These are phyloP conservation scores for Brenthis ino DNA, from an alignment of 2,888 invertebrate species.

Conservation along the genomic window DNA sequence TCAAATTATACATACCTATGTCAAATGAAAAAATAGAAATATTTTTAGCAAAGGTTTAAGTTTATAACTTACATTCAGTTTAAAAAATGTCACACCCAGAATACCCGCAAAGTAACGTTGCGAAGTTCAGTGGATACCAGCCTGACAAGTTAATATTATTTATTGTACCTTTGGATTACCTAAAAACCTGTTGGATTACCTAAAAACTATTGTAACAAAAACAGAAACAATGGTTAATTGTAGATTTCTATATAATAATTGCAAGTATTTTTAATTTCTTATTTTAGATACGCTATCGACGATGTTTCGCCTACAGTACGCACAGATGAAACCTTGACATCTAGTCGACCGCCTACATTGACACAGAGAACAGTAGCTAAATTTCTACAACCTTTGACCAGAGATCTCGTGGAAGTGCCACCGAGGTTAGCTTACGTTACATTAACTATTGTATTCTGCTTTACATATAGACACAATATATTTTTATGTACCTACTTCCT, in stretches of 20 bases:
- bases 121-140: slow-evolving; percentile 63
- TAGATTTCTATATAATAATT: not conserved
- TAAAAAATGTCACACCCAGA: slow-evolving; percentile 45
- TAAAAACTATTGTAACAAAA: not conserved
- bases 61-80: not conserved
- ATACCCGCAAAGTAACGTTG: slow-evolving; percentile 62
- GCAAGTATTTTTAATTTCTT: not conserved
- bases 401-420: slow-evolving; percentile 60
- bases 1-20: too few species aligned
- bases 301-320: slow-evolving; percentile 51
- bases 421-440: slow-evolving; percentile 51
- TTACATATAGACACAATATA: too few species aligned
- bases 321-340: slow-evolving; percentile 69
- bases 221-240: too few species aligned
- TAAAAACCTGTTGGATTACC: too few species aligned
- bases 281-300: slow-evolving; percentile 56
- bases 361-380: slow-evolving; percentile 75
- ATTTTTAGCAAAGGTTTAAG: too few species aligned
- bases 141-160: slow-evolving; percentile 51
- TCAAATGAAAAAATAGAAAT: too few species aligned
- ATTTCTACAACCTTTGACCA: slow-evolving; percentile 71
- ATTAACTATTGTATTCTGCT: too few species aligned
- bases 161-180: too few species aligned
- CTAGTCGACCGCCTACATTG: slow-evolving; percentile 66
- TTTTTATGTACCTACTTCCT: too few species aligned